These are phyloP conservation scores for Eidolon helvum DNA, from an alignment of 2,113 vertebrate species.

Conservation along the genomic window DNA sequence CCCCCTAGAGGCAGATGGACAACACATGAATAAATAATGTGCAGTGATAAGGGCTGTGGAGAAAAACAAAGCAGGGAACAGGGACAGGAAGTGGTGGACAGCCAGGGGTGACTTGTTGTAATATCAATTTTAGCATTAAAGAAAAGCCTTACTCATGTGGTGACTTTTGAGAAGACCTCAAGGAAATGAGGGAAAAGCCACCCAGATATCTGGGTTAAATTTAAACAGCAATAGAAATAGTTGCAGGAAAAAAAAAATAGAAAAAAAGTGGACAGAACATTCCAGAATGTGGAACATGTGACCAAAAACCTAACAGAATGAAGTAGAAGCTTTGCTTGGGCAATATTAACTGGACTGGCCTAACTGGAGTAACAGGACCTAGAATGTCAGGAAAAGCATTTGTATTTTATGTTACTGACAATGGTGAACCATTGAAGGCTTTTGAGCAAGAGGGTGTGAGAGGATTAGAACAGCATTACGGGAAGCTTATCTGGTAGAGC, in stretches of 20 bases:
- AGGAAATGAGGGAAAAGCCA: not conserved
- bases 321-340: not conserved
- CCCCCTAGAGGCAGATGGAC: not conserved
- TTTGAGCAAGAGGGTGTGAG: not conserved
- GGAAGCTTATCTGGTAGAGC: not conserved
- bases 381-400: not conserved
- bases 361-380: not conserved
- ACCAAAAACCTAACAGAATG: not conserved
- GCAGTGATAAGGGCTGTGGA: not conserved
- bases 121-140: not conserved
- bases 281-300: slow-evolving; percentile 9
- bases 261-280: not conserved
- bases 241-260: not conserved
- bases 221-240: slow-evolving; percentile 22
- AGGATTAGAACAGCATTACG: not conserved
- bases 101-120: not conserved
- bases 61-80: not conserved
- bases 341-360: not conserved
- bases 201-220: not conserved
- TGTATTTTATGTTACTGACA: not conserved
- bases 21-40: not conserved
- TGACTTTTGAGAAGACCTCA: not conserved
- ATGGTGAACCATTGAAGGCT: not conserved
- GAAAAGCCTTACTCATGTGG: not conserved
- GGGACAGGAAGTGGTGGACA: not conserved